Evolutionary conservation across 2,888 invertebrate species (phyloP).

Genomic region (Villa cingulata): DNA sequence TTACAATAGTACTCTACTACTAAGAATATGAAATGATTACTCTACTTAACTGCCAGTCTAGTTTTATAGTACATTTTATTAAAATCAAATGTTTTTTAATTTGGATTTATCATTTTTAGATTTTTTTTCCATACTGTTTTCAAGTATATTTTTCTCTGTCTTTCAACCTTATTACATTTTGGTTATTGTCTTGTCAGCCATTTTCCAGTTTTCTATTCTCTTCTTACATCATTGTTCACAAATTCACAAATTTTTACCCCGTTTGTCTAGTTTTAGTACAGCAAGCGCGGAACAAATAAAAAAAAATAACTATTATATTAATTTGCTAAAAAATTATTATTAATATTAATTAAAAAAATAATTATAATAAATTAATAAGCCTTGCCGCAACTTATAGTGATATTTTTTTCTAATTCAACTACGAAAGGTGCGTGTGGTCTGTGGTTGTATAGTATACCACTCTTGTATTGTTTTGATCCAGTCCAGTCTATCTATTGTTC

Average conservation of each 20-base stretch:
- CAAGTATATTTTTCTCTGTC: not conserved
- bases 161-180: not conserved
- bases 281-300: conserved; percentile 11
- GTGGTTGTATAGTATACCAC: not conserved
- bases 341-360: conserved; percentile 7
- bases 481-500: too few species aligned
- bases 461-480: not conserved
- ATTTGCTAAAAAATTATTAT: not conserved
- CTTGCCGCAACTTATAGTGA: conserved; percentile 21
- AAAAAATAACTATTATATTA: not conserved
- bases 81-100: too few species aligned
- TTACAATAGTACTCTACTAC: too few species aligned
- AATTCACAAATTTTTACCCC: not conserved
- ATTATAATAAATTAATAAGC: conserved; percentile 17
- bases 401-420: conserved; percentile 14
- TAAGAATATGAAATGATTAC: too few species aligned
- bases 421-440: not conserved
- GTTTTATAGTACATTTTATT: too few species aligned
- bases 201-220: not conserved
- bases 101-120: too few species aligned
- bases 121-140: too few species aligned
- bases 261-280: conserved; percentile 11
- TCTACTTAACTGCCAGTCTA: too few species aligned
- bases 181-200: not conserved
- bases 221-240: not conserved